Evolutionary conservation across 2,888 invertebrate species (phyloP).

Genomic region (Hipparchia sbordonii): DNA sequence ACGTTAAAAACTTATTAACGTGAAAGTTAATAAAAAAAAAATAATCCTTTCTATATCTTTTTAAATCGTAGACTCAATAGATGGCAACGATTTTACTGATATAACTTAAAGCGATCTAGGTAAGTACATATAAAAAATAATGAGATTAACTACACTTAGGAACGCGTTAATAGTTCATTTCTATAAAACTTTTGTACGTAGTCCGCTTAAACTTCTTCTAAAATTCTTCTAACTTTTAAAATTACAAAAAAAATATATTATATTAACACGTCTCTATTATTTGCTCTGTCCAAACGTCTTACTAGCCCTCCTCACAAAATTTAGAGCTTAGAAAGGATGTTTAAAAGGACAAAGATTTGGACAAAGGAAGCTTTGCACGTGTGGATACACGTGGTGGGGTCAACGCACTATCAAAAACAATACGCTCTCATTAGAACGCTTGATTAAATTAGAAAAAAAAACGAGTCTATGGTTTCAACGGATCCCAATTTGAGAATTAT

Average conservation of each 20-base stretch:
- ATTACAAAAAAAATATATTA: not conserved
- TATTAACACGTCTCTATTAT: conserved; percentile 42
- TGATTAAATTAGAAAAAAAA: conserved; percentile 49
- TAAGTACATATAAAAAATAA: too few species aligned
- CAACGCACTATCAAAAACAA: conserved; percentile 66
- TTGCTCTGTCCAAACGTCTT: conserved; percentile 45
- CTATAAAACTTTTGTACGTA: too few species aligned
- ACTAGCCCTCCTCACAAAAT: conserved; percentile 66
- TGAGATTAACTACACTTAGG: too few species aligned
- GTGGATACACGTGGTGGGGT: conserved; percentile 72
- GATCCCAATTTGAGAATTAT: conserved; percentile 45
- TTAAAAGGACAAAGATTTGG: conserved; percentile 68
- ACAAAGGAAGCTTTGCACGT: conserved; percentile 69
- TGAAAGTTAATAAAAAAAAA: too few species aligned
- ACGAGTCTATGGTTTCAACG: conserved; percentile 39
- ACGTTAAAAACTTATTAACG: too few species aligned
- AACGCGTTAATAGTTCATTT: too few species aligned
- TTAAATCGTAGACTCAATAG: too few species aligned
- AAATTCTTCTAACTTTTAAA: not conserved
- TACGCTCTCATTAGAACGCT: conserved; percentile 57
- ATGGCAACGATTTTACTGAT: too few species aligned
- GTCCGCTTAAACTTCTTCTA: too few species aligned
- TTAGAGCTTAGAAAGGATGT: conserved; percentile 60
- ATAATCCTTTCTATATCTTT: too few species aligned
- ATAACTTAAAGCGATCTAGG: too few species aligned